Percentiles rank a stretch among this genome's conserved stretches.
phyloP scores from a whole-genome alignment of 2,888 invertebrate species.

The Pterostichus madidus region DNA sequence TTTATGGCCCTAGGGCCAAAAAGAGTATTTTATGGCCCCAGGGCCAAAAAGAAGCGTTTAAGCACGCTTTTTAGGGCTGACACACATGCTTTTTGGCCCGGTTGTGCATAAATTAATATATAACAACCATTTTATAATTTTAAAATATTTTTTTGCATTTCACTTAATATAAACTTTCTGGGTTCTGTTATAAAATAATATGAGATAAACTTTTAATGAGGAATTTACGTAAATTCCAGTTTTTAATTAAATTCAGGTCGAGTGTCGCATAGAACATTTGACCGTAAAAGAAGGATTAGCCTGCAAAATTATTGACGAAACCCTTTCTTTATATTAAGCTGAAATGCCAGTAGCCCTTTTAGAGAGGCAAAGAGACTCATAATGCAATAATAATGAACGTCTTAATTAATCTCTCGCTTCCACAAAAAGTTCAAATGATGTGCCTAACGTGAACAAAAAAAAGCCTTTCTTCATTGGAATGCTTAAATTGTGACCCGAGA shows the following conservation, averaged over 20 bases:
- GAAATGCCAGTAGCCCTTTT: background rate
- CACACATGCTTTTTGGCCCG: too few species aligned
- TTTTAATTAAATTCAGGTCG: conserved; percentile 41
- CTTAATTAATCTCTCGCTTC: conserved; percentile 32
- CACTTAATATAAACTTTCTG: conserved; percentile 3
- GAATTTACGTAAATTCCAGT: conserved; percentile 22
- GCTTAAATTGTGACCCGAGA: conserved; percentile 7
- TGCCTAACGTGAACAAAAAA: conserved; percentile 24
- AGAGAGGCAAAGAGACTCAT: background rate
- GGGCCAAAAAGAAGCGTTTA: too few species aligned
- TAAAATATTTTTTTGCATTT: too few species aligned
- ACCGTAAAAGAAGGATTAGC: conserved; percentile 23
- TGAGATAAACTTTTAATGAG: conserved; percentile 30
- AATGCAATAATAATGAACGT: conserved; percentile 49
- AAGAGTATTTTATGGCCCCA: too few species aligned
- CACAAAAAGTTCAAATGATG: conserved; percentile 44
- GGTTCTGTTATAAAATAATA: conserved; percentile 2
- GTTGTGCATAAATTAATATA: too few species aligned
- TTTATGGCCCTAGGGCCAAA: too few species aligned
- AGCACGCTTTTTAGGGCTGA: too few species aligned
- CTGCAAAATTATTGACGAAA: conserved; percentile 36
- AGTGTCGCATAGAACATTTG: conserved; percentile 13
- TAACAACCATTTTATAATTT: too few species aligned
- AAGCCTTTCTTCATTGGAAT: conserved; percentile 1
- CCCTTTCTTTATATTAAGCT: conserved; percentile 37